Evolutionary conservation across 2,113 vertebrate genomes (phyloP).

Genomic region (cat (Felis catus)): DNA sequence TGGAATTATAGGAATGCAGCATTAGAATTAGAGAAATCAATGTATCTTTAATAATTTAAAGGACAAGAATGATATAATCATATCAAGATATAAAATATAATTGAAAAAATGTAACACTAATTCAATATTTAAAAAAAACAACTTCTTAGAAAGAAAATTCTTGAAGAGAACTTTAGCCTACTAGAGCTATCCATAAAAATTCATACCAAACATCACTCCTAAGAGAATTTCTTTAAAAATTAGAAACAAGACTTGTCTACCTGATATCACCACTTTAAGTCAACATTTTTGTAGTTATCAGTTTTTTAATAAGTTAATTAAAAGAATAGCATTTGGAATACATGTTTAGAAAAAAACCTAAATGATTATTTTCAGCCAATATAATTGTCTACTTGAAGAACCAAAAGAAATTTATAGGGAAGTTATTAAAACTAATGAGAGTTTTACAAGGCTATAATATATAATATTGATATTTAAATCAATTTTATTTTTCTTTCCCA

Average conservation of each 20-base stretch:
- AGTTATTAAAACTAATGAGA: constrained; percentile 31
- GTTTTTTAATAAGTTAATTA: background rate
- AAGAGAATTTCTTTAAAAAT: background rate
- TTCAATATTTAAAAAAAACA: background rate
- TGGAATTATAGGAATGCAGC: background rate
- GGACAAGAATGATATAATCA: background rate
- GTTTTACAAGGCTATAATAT: background rate
- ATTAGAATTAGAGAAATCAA: background rate
- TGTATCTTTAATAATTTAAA: constrained; percentile 9
- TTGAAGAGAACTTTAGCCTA: background rate
- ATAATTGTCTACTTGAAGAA: background rate
- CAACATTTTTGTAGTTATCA: background rate
- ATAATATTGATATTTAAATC: background rate
- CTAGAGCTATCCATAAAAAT: background rate
- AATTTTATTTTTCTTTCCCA: background rate
- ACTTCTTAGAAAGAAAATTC: background rate
- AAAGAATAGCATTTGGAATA: background rate
- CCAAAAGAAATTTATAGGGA: background rate
- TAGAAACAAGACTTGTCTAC: background rate
- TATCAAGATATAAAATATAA: background rate
- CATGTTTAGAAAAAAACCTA: background rate
- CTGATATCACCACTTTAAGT: background rate
- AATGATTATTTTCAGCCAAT: constrained; percentile 18
- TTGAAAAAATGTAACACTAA: background rate
- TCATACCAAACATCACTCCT: background rate